Evolutionary conservation across 92 coral and sea anemone genomes (phyloP), one percentile per base, ranked within the genome.

Genomic region (Parazoanthus swiftii): DNA sequence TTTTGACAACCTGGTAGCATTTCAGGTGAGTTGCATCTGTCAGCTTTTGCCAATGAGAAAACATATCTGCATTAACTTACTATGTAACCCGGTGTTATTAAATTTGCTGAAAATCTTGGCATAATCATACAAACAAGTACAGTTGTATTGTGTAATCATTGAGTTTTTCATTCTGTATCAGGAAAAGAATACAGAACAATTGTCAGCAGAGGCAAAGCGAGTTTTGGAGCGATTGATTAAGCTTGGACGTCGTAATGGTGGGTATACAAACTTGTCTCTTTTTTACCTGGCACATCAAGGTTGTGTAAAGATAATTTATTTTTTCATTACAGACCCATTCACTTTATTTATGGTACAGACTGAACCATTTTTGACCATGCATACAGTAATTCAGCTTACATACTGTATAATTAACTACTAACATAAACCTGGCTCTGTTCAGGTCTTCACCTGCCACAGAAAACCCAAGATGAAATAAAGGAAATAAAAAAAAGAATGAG

Each of bases 381-480:
- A 39, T 39, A 39, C 42, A 39, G 42, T 39, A 39, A 2, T 39
- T 39, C 42, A 39, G 42, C 42, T 39, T 39, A 4, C 4, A 39
- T 29, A 29, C 33, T 29, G 33, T 29, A 29, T 29, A 39, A 39
- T 39, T 4, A 39, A 39, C 0, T 29, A 39, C 42, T 38, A 1
- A 3, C 42, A 43, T 71, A 35, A 23, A 76, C 25, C 23, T 11
- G 25, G 26, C 29, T 74, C 70, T 42, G 85, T 81, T 23, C 77
- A 97, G 99, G 99, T 80, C 98, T 97, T 76, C 99, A 97, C 81
- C 83, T 97, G 65, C 93, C 99, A 35, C 77, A 86, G 26, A 91
- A 82, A 39, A 86, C 90, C 46, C 96, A 94, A 86, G 91, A 90
- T 21, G 91, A 92, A 82, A 94, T 97, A 82, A 97, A 94, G 89